These are phyloP conservation scores for Clistopyga incitator DNA, from an alignment of 2,888 invertebrate species.

Conservation along the genomic window DNA sequence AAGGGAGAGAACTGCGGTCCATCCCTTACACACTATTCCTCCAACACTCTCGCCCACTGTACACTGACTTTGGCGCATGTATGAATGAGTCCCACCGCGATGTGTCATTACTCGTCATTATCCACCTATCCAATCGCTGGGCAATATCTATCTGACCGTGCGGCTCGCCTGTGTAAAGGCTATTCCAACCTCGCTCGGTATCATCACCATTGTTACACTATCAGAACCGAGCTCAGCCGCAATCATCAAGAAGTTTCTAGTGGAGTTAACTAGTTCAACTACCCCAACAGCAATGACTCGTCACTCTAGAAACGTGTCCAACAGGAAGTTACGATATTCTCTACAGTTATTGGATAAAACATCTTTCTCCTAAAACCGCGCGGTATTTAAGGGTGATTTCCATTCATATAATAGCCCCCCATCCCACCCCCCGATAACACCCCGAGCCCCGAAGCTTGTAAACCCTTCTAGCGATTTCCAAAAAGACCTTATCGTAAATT, in stretches of 20 bases:
- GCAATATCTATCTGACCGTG: conserved; percentile 80
- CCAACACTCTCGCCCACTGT: conserved; percentile 52
- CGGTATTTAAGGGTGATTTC: no score
- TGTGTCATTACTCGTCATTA: conserved; percentile 83
- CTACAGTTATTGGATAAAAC: not conserved
- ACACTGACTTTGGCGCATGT: conserved; percentile 45
- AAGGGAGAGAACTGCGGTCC: conserved; percentile 51
- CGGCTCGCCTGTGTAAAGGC: conserved; percentile 52
- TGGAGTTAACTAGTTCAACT: conserved; percentile 43
- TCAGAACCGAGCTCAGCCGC: conserved; percentile 65
- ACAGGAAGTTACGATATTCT: not conserved
- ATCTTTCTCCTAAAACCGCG: no score
- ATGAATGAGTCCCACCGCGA: conserved; percentile 75
- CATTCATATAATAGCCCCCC: no score
- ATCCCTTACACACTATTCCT: conserved; percentile 55
- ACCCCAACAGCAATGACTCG: conserved; percentile 26
- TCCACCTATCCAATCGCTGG: conserved; percentile 83
- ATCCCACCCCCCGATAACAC: no score
- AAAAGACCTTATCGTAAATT: no score
- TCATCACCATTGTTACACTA: conserved; percentile 61
- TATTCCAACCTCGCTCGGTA: conserved; percentile 51
- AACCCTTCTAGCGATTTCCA: no score
- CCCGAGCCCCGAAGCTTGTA: no score
- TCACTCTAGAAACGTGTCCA: conserved; percentile 36
- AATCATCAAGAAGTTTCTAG: conserved; percentile 61